phyloP scores from a whole-genome alignment of 2,888 invertebrate genomes.

The Carpatolechia fugitivella region DNA sequence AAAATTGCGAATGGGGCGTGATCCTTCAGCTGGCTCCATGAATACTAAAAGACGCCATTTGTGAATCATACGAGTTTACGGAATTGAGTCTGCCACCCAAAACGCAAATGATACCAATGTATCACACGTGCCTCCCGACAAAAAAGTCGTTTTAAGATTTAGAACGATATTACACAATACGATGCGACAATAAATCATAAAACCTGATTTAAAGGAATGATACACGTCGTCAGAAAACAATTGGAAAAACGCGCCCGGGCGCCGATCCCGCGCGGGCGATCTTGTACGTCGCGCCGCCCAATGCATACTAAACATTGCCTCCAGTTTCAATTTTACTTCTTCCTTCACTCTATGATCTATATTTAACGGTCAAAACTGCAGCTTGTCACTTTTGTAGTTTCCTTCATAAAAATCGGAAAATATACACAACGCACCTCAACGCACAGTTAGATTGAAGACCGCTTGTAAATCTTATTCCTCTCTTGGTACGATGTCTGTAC shows the following conservation, averaged over 20 bases:
- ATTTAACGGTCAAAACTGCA: conserved; percentile 34
- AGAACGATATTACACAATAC: conserved; percentile 35
- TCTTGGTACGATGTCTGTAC: no score
- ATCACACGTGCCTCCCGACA: conserved; percentile 41
- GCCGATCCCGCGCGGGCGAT: conserved; percentile 53
- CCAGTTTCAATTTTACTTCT: conserved; percentile 71
- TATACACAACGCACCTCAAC: conserved; percentile 24
- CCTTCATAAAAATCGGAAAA: background rate
- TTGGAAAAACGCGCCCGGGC: conserved; percentile 70
- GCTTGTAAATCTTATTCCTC: no score
- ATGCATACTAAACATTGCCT: conserved; percentile 75
- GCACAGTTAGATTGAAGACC: conserved; percentile 29
- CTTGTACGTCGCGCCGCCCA: conserved; percentile 64
- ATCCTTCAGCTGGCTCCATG: conserved; percentile 68
- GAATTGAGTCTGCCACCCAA: conserved; percentile 63
- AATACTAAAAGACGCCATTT: conserved; percentile 75
- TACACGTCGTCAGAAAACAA: conserved; percentile 78
- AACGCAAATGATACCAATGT: conserved; percentile 63
- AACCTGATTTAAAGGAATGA: conserved; percentile 75
- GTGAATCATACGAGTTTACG: conserved; percentile 63
- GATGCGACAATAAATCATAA: conserved; percentile 60
- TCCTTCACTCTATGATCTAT: conserved; percentile 47
- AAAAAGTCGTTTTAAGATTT: conserved; percentile 42
- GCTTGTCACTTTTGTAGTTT: background rate
- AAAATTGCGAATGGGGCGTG: conserved; percentile 75